Conservation (phyloP, 2,888 invertebrate species). For the Buathra laborator region DNA sequence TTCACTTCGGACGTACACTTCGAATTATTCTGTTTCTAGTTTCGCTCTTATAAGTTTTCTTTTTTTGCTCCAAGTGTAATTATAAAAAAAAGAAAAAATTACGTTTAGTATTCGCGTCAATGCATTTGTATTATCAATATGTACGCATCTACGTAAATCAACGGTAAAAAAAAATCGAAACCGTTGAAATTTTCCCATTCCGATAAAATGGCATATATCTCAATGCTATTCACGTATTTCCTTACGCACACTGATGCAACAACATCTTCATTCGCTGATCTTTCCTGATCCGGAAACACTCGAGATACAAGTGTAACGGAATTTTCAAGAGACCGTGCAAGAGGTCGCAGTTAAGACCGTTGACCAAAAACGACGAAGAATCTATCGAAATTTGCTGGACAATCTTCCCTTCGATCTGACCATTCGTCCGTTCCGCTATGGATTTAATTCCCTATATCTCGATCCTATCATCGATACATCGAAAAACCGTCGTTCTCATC, state of each 20-base stretch:
- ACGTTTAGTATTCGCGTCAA: no score
- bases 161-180: slow-evolving; percentile 16
- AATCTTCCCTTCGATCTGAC: slow-evolving; percentile 70
- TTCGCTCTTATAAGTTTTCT: no score
- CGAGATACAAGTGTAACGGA: slow-evolving; percentile 61
- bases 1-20: no score
- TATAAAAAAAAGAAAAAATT: no score
- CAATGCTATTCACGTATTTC: slow-evolving; percentile 8
- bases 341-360: background rate
- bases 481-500: slow-evolving; percentile 44
- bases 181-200: slow-evolving; percentile 39
- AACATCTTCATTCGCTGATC: slow-evolving; percentile 37
- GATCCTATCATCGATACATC: slow-evolving; percentile 44
- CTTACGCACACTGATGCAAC: background rate
- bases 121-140: no score
- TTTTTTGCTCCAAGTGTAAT: no score
- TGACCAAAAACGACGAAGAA: slow-evolving; percentile 8
- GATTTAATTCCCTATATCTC: slow-evolving; percentile 64
- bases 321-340: slow-evolving; percentile 21
- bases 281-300: slow-evolving; percentile 55
- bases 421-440: slow-evolving; percentile 47
- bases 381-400: slow-evolving; percentile 43
- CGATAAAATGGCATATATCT: slow-evolving; percentile 1
- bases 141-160: no score
- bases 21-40: no score